phyloP scores from a whole-genome alignment of 1,140 invertebrate species.

The Caenorhabditis remanei region DNA sequence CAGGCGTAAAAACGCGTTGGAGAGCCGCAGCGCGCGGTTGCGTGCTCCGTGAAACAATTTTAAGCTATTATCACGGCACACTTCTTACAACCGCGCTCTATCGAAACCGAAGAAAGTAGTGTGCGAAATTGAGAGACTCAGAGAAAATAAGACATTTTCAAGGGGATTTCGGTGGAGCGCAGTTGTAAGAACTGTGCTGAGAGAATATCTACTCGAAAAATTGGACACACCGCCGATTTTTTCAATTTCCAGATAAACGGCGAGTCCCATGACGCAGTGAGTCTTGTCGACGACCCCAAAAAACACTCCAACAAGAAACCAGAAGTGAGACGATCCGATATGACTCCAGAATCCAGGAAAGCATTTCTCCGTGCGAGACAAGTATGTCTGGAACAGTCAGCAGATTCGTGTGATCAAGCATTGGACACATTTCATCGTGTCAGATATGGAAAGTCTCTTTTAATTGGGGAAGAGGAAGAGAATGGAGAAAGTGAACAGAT shows the following conservation, averaged over 20 bases:
- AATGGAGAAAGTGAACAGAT: slow-evolving; percentile 16
- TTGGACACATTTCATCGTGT: slow-evolving; percentile 38
- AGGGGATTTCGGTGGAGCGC: too few species aligned
- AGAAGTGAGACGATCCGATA: slow-evolving; percentile 35
- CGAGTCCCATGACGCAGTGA: slow-evolving; percentile 43
- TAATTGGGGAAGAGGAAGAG: not conserved
- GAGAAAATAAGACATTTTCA: too few species aligned
- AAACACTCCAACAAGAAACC: not conserved
- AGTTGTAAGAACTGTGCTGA: too few species aligned
- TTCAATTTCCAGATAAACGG: slow-evolving; percentile 25
- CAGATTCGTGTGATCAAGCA: slow-evolving; percentile 30
- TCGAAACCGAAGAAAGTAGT: too few species aligned
- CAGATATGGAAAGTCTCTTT: slow-evolving; percentile 35
- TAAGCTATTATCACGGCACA: too few species aligned
- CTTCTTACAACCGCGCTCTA: too few species aligned
- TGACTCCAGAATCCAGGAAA: slow-evolving; percentile 8
- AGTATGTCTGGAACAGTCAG: slow-evolving; percentile 27
- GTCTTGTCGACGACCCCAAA: slow-evolving; percentile 20
- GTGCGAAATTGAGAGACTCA: too few species aligned
- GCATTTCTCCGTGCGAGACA: slow-evolving; percentile 15
- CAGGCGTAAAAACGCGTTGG: too few species aligned
- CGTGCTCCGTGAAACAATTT: too few species aligned
- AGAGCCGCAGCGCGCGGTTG: too few species aligned
- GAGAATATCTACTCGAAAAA: too few species aligned
- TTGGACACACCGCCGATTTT: not conserved